Conservation (phyloP, 2,113 vertebrate species). For the Upupa epops region DNA sequence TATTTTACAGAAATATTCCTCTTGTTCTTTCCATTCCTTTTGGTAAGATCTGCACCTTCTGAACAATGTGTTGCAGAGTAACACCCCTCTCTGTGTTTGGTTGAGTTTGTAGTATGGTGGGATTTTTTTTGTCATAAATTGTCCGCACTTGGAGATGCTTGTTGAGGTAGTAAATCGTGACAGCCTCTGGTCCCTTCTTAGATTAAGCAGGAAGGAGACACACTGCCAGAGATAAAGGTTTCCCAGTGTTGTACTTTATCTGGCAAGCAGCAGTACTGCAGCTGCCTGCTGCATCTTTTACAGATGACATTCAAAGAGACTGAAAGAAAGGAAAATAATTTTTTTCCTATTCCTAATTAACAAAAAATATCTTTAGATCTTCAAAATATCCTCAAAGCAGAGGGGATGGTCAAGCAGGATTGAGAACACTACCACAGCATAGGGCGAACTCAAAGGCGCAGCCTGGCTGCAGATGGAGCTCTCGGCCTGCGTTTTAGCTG, state of each 20-base stretch:
- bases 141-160: background rate
- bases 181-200: background rate
- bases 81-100: background rate
- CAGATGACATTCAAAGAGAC: background rate
- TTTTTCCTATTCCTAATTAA: background rate
- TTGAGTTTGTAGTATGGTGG: background rate
- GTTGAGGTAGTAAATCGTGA: background rate
- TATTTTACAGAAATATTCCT: background rate
- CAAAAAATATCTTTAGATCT: background rate
- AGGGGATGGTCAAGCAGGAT: accelerated
- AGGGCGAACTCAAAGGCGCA: too few species aligned
- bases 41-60: background rate
- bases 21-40: background rate
- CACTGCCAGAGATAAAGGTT: background rate
- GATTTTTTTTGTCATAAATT: background rate
- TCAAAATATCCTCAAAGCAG: background rate
- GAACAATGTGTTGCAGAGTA: background rate
- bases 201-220: background rate
- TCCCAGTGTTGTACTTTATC: background rate
- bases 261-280: background rate
- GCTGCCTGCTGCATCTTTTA: background rate
- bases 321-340: background rate
- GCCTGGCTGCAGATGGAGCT: conserved; percentile 67
- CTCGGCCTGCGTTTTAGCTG: conserved; percentile 5
- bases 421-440: too few species aligned